Base-by-base conservation (phyloP, 2,888 invertebrate species). In the Monopis laevigella region DNA sequence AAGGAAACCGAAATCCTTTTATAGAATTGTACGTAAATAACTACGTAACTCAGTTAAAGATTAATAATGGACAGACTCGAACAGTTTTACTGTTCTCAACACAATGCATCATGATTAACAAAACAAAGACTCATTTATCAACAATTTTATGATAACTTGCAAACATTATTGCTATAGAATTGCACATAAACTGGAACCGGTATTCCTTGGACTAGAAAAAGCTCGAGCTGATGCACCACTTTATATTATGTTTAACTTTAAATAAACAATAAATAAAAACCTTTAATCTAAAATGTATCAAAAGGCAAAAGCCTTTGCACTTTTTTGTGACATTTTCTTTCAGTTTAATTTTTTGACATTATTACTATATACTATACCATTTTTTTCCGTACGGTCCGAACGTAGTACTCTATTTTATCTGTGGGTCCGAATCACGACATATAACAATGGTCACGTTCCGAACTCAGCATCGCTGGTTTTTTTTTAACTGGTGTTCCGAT, bases 51-150 rank as follows among this genome's bases (percentile, higher is more conserved):
- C n/a, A 21, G 4, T n/a, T 21, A 11, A 21, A 21, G 10, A 12
- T 8, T 8, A 36, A n/a, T n/a, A 36, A n/a, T n/a, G 16, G 4
- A 36, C 36, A 36, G 21, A 3, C 13, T 16, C 17, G 14, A 32
- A 4, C 21, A 36, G 21, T 12, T 6, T 21, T 29, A 24, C 24
- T 7, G 24, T 10, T 7, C 10, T 24, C 24, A 24, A 24, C 10
- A 10, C 24, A 24, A 10, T 24, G 24, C 6, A 7, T 7, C 24
- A 7, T 24, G 6, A 24, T 7, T 21, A 36, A 36, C 51, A 51
- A 59, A 69, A 78, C 75, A 78, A 80, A 80, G 77, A 62, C 58
- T 59, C 61, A 61, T 70, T 55, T 58, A 66, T 62, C 61, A 62
- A 58, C 57, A 57, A 57, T 59, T 68, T 77, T 69, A 80, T 72